phyloP scores from a whole-genome alignment of 1,140 invertebrate genomes.

The Potamilus streckersoni region DNA sequence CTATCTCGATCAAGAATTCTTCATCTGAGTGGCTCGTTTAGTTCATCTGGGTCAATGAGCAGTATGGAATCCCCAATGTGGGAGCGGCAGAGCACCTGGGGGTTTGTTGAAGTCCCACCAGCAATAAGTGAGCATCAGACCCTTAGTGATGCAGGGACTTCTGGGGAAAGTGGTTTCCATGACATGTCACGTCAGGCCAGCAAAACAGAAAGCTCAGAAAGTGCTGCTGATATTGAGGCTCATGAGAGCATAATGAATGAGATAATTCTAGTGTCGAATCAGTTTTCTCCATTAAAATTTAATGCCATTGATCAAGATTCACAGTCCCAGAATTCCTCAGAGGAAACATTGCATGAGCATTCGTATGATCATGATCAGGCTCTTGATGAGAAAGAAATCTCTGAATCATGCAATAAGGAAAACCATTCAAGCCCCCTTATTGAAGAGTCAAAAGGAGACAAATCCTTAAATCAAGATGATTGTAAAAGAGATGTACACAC shows the following conservation, averaged over 20 bases:
- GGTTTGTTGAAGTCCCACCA: slow-evolving; percentile 32
- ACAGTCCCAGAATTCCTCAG: too few species aligned
- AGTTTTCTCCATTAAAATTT: too few species aligned
- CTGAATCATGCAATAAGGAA: too few species aligned
- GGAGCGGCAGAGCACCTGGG: slow-evolving; percentile 34
- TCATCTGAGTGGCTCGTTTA: slow-evolving; percentile 7
- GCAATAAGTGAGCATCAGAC: slow-evolving; percentile 32
- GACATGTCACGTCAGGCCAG: slow-evolving; percentile 62
- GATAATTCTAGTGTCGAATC: too few species aligned
- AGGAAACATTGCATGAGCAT: too few species aligned
- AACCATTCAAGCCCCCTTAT: too few species aligned
- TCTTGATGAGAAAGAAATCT: too few species aligned
- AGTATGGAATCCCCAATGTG: slow-evolving; percentile 28
- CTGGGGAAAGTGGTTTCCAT: slow-evolving; percentile 52
- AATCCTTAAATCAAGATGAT: too few species aligned
- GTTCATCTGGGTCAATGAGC: slow-evolving; percentile 7
- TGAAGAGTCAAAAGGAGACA: too few species aligned
- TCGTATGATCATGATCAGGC: too few species aligned
- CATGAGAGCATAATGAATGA: slow-evolving; percentile 1
- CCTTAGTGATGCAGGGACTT: slow-evolving; percentile 49
- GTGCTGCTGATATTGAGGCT: slow-evolving; percentile 28
- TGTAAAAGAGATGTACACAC: too few species aligned
- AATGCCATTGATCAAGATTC: too few species aligned
- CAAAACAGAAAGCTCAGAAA: slow-evolving; percentile 59
- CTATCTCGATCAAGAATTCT: slow-evolving; percentile 2